These are phyloP conservation scores for Chlorops oryzae DNA, from an alignment of 1,140 invertebrate genomes.

Conservation along the genomic window DNA sequence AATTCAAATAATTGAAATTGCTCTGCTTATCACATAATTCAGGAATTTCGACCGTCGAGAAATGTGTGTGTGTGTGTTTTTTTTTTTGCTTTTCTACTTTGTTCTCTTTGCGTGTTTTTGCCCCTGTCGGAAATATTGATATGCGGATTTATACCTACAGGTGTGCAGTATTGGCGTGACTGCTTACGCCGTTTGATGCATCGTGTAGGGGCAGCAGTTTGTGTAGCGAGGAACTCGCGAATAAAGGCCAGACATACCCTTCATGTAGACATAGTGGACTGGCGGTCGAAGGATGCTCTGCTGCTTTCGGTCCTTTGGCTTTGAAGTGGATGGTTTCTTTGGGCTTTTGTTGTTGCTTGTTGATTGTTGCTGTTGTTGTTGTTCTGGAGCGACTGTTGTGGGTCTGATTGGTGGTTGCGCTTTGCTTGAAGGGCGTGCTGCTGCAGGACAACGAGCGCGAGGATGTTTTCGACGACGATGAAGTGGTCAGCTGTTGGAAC, in stretches of 20 bases:
- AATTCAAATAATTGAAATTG: no score
- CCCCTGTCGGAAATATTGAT: no score
- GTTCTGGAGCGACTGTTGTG: not conserved
- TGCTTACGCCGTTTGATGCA: conserved; percentile 31
- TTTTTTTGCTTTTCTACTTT: no score
- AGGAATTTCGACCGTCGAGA: no score
- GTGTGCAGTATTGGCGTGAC: no score
- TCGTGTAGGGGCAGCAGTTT: conserved; percentile 39
- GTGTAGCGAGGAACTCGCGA: conserved; percentile 42
- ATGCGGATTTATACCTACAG: no score
- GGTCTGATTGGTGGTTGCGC: conserved; percentile 16
- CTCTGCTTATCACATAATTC: no score
- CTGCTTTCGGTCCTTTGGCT: conserved; percentile 41
- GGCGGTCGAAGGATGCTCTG: conserved; percentile 46
- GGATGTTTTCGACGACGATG: not conserved
- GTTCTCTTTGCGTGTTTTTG: no score
- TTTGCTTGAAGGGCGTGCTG: conserved; percentile 49
- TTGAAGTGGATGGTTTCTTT: no score
- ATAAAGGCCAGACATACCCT: conserved; percentile 45
- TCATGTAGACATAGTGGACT: conserved; percentile 42
- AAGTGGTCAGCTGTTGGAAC: conserved; percentile 56
- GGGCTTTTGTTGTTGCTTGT: conserved; percentile 41
- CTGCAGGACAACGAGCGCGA: conserved; percentile 56
- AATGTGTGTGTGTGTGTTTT: no score
- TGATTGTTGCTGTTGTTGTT: conserved; percentile 18